Evolutionary conservation across 2,113 vertebrate genomes (phyloP), one percentile per base, ranked within the genome.

Genomic region (Gadus macrocephalus): DNA sequence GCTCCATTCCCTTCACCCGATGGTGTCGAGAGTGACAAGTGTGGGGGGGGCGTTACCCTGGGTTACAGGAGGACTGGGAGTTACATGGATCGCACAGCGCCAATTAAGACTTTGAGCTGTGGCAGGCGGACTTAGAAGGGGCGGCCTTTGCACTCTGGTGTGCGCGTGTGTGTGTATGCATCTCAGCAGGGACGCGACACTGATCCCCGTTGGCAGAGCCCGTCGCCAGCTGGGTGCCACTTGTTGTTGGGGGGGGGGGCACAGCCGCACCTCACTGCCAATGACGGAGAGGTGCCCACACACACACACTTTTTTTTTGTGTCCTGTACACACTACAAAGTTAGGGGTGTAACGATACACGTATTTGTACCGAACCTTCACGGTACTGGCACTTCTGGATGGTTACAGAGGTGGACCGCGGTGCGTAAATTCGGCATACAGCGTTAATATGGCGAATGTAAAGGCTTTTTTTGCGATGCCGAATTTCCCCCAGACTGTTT

Each of bases 101-200:
- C 75, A 80, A 70, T 69, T 73, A 78, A 15, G 66, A 70, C n/a
- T 19, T 25, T 14, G 67, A 25, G 64, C 66, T 67, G 72, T 12
- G 11, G 19, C 11, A 17, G n/a, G 64, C 59, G 31, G 73, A 73
- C 72, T 72, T 66, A 25, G 73, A 77, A 72, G 60, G 77, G 78
- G 72, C 66, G 11, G 42, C 4, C 31, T 83, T 76, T 66, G 59
- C 72, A 64, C 74, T 31, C 5, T 1, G 25, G 59, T 61, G 58
- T 58, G 55, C 59, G 8, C 11, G 42, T 9, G 11, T 66, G 64
- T 66, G 42, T 55, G 14, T 68, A 63, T 65, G 75, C 69, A 75
- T 79, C 70, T 79, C 75, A 67, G 78, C 62, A 62, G 72, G 59
- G 64, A 25, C 68, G 75, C 78, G 72, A 81, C 80, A 80, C 15